Conservation (phyloP, 2,113 vertebrate genomes). For the Cervus canadensis region DNA sequence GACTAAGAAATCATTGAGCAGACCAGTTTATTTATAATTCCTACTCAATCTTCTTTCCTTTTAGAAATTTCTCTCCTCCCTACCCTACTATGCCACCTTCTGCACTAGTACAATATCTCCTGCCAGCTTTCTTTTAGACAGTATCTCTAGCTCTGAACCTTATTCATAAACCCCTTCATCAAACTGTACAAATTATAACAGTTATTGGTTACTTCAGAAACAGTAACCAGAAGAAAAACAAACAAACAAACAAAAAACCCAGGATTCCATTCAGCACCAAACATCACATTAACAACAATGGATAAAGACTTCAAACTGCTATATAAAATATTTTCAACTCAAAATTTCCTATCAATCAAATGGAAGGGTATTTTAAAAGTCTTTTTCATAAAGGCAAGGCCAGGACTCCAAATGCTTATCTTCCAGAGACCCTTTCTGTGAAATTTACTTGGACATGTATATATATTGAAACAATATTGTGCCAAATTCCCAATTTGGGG, state of each 20-base stretch:
- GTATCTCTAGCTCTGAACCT: not conserved
- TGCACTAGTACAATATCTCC: not conserved
- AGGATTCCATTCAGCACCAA: not conserved
- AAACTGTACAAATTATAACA: not conserved
- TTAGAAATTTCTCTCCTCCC: not conserved
- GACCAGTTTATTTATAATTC: not conserved
- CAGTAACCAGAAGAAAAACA: not conserved
- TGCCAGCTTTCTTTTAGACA: not conserved
- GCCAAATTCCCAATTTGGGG: not conserved
- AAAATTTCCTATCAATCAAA: not conserved
- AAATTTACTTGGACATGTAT: not conserved
- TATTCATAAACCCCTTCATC: not conserved
- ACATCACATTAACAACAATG: not conserved
- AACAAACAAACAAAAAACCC: not conserved
- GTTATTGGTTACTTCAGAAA: conserved; percentile 12
- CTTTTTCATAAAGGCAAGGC: not conserved
- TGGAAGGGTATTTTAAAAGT: not conserved
- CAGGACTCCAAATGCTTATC: not conserved
- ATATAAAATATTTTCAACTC: conserved; percentile 1
- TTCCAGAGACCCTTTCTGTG: not conserved
- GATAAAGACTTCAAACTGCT: not conserved
- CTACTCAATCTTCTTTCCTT: not conserved
- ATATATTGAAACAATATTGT: not conserved
- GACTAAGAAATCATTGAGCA: not conserved
- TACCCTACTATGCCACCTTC: not conserved